phyloP scores from a whole-genome alignment of 2,888 invertebrate species.

The Pyrocoelia pectoralis region DNA sequence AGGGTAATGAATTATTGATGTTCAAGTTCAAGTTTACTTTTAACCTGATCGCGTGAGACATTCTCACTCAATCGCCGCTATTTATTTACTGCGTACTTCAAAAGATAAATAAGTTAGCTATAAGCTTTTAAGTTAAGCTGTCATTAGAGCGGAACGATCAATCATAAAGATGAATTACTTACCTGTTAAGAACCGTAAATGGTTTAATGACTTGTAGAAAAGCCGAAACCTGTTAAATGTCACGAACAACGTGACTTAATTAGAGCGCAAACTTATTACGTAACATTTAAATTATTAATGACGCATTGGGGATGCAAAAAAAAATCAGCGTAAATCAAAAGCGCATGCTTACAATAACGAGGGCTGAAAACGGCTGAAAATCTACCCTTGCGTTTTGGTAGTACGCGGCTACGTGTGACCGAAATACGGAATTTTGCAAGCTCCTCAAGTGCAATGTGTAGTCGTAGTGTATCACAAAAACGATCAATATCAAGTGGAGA shows the following conservation, averaged over 20 bases:
- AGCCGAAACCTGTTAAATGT: background rate
- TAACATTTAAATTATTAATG: too few species aligned
- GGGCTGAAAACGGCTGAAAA: slow-evolving; percentile 24
- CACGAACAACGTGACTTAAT: slow-evolving; percentile 1
- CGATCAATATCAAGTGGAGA: slow-evolving; percentile 38
- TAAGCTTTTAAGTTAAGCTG: background rate
- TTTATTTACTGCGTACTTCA: too few species aligned
- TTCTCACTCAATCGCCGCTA: too few species aligned
- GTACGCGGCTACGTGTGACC: slow-evolving; percentile 18
- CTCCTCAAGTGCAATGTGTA: slow-evolving; percentile 36
- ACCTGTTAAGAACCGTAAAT: background rate
- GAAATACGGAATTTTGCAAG: slow-evolving; percentile 33
- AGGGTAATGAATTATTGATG: too few species aligned
- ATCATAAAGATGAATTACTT: background rate
- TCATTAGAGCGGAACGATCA: background rate
- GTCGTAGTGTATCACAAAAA: slow-evolving; percentile 23
- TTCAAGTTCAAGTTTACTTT: too few species aligned
- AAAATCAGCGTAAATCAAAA: too few species aligned
- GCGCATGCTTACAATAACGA: background rate
- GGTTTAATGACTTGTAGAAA: background rate
- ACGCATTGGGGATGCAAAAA: too few species aligned
- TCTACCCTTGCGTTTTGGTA: slow-evolving; percentile 26
- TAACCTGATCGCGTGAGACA: too few species aligned
- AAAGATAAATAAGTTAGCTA: too few species aligned
- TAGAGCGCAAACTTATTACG: background rate